Percentiles rank a stretch among this genome's conserved stretches.
Evolutionary conservation across 2,888 invertebrate species (phyloP).

Genomic region (Watsonalla cultraria): DNA sequence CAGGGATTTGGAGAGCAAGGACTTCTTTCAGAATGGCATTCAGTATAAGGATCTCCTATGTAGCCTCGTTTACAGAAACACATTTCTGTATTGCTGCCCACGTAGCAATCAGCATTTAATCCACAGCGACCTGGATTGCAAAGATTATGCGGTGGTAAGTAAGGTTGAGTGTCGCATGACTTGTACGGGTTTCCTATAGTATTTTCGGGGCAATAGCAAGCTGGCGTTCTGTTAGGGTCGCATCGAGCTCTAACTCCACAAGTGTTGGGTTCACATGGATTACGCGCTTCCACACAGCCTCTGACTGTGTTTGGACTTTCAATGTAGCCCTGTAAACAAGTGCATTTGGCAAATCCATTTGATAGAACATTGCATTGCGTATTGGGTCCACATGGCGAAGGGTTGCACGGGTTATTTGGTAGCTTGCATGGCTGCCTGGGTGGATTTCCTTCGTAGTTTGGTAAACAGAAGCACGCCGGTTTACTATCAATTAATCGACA

Average conservation of each 20-base stretch:
- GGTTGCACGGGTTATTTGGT: constrained; percentile 88
- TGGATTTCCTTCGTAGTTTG: constrained; percentile 92
- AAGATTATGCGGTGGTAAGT: constrained; percentile 78
- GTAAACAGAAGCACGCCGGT: constrained; percentile 91
- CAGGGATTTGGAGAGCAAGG: constrained; percentile 90
- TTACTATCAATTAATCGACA: constrained; percentile 86
- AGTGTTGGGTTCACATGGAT: constrained; percentile 90
- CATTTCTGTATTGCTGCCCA: constrained; percentile 88
- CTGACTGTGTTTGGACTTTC: constrained; percentile 93
- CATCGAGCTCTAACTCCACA: constrained; percentile 89
- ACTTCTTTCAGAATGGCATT: constrained; percentile 84
- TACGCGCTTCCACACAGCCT: constrained; percentile 88
- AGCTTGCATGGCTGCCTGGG: constrained; percentile 84
- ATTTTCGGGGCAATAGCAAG: constrained; percentile 92
- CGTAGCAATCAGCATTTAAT: constrained; percentile 89
- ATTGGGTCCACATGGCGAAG: constrained; percentile 93
- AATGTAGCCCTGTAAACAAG: constrained; percentile 88
- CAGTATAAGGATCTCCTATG: constrained; percentile 88
- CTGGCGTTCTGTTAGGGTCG: constrained; percentile 86
- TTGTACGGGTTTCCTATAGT: constrained; percentile 91
- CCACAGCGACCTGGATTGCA: constrained; percentile 92
- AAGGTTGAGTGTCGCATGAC: constrained; percentile 80
- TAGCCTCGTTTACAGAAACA: constrained; percentile 89
- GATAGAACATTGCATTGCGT: constrained; percentile 88
- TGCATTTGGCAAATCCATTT: constrained; percentile 92